Percentiles rank a stretch among this genome's conserved stretches.
Evolutionary conservation across 2,113 vertebrate genomes (phyloP).

Genomic region (Paralichthys olivaceus): DNA sequence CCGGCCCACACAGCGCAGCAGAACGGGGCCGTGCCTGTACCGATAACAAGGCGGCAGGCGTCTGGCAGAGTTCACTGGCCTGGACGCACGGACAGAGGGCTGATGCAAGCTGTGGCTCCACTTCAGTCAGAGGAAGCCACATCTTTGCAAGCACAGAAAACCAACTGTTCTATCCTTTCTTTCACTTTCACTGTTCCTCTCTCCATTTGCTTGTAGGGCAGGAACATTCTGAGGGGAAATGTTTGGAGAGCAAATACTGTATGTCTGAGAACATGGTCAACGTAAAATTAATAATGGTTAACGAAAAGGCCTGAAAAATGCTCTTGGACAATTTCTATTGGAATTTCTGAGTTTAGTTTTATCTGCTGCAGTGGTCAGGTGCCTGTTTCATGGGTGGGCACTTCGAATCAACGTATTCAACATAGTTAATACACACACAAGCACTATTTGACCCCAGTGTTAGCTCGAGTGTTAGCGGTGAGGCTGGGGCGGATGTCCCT

Average conservation of each 20-base stretch:
- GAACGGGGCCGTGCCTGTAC: constrained; percentile 34
- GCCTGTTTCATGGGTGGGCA: constrained; percentile 1
- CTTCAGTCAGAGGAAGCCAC: constrained; percentile 61
- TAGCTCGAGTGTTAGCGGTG: constrained; percentile 61
- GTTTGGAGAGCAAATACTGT: constrained; percentile 60
- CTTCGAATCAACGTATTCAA: neutral
- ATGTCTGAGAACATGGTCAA: constrained; percentile 10
- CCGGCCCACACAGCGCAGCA: constrained; percentile 25
- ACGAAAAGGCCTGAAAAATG: neutral
- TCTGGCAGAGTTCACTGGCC: constrained; percentile 55
- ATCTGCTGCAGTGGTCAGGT: constrained; percentile 39
- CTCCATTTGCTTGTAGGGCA: constrained; percentile 3
- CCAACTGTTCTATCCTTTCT: constrained; percentile 42
- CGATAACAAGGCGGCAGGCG: constrained; percentile 61
- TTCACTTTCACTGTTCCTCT: constrained; percentile 18
- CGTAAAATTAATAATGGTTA: constrained; percentile 9
- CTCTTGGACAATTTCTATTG: constrained; percentile 16
- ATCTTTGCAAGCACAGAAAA: constrained; percentile 49
- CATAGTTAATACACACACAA: neutral
- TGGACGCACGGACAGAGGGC: constrained; percentile 37
- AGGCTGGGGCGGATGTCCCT: constrained; percentile 59
- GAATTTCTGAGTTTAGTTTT: constrained; percentile 4
- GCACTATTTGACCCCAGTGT: constrained; percentile 62
- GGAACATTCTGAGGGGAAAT: constrained; percentile 38
- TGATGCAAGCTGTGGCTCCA: constrained; percentile 55